Base-by-base conservation (phyloP, 1,140 invertebrate species). In the Lanistes nyassanus region DNA sequence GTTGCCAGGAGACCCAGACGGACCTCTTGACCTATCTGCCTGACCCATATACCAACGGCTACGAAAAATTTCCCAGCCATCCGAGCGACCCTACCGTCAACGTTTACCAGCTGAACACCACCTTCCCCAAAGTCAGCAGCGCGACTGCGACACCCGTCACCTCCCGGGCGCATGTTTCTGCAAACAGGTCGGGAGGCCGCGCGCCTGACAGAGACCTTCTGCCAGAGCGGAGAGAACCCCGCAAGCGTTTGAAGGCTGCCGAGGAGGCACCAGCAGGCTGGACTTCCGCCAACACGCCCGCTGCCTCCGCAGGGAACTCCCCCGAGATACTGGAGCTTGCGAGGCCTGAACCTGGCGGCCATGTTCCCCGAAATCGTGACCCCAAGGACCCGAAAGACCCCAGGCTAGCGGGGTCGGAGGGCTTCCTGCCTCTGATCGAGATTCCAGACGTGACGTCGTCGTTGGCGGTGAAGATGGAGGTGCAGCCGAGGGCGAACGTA, bases 161-260 rank as follows among this genome's bases (percentile, higher is more conserved):
- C 42, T 7, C 21, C 39, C 9, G 26, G 29, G 7, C 31, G n/a
- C 34, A 34, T 23, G 7, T 39, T 3, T 16, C 36, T 23, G n/a
- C 19, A 31, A 21, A n/a, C 65, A 70, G 37, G 29, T 34, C 51
- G 6, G 29, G 6, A 21, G 7, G 51, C 29, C 68, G 51, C 34
- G 11, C 37, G 31, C 56, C 68, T 3, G 34, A 58, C 68, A 13
- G 31, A 4, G 68, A 72, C 19, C 37, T n/a, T n/a, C n/a, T 29
- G n/a, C 70, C 39, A n/a, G 70, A 72, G 36, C 56, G 56, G 36
- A 7, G 53, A 62, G 68, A 26, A 21, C 42, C 36, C 6, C 60
- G 73, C n/a, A 56, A 21, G 0, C 74, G 74, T 21, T 51, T 75
- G 6, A 75, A 75, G 64, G 74, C 74, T 1, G 74, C 67, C 26